phyloP scores from a whole-genome alignment of 2,888 invertebrate genomes.

The Liposcelis brunnea region DNA sequence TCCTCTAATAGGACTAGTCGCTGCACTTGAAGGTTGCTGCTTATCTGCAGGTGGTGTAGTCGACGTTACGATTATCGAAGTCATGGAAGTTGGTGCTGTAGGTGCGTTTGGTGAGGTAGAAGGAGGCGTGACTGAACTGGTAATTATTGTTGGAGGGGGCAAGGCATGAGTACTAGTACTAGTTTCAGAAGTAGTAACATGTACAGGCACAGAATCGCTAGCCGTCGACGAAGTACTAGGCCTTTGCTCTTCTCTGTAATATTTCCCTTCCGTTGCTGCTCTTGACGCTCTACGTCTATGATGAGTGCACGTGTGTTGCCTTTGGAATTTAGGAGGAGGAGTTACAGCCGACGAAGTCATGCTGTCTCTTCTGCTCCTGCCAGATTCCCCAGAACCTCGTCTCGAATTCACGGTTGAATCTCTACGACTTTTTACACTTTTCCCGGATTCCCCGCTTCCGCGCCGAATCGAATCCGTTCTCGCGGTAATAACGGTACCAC shows the following conservation, averaged over 20 bases:
- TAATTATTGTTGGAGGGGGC: slow-evolving; percentile 58
- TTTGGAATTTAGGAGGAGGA: slow-evolving; percentile 29
- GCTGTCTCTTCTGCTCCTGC: slow-evolving; percentile 42
- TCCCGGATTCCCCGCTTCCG: slow-evolving; percentile 43
- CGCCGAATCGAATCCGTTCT: slow-evolving; percentile 15
- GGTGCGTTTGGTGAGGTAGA: slow-evolving; percentile 55
- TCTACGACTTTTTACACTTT: slow-evolving; percentile 17
- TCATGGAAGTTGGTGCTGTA: not conserved
- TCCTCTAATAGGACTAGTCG: slow-evolving; percentile 16
- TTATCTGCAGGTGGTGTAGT: too few species aligned
- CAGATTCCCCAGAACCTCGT: slow-evolving; percentile 51
- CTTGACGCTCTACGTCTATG: slow-evolving; percentile 25
- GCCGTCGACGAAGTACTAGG: slow-evolving; percentile 56
- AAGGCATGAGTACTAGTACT: slow-evolving; percentile 22
- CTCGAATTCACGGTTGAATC: slow-evolving; percentile 24
- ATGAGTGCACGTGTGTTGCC: slow-evolving; percentile 25
- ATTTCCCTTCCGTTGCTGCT: slow-evolving; percentile 24
- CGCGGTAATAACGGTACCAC: slow-evolving; percentile 23
- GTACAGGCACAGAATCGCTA: slow-evolving; percentile 45
- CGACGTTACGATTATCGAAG: not conserved
- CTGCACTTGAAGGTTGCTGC: not conserved
- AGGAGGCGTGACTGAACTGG: slow-evolving; percentile 67
- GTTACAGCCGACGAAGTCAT: slow-evolving; percentile 35
- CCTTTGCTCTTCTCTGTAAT: slow-evolving; percentile 45
- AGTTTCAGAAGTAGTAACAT: slow-evolving; percentile 30